Percentiles rank a stretch among this genome's conserved stretches.
phyloP scores from a whole-genome alignment of 1,140 invertebrate species.

The Drosophila funebris region DNA sequence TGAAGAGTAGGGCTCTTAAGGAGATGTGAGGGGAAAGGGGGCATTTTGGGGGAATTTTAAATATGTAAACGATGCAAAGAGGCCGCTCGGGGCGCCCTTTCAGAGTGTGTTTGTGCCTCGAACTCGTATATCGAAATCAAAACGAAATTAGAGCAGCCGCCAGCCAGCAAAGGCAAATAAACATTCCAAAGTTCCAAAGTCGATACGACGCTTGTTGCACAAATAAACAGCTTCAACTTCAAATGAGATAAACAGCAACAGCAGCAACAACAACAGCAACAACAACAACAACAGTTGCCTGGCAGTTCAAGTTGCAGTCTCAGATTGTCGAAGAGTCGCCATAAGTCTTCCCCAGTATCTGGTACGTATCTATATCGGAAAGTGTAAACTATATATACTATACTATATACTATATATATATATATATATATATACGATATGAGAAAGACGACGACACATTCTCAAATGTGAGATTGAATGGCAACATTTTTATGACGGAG shows the following conservation, averaged over 20 bases:
- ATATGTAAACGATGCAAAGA: slow-evolving; percentile 41
- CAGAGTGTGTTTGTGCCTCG: not conserved
- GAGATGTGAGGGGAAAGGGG: not conserved
- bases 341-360: not conserved
- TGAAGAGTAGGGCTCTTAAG: not conserved
- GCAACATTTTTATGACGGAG: slow-evolving; percentile 40
- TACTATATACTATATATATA: slow-evolving; percentile 15
- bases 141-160: slow-evolving; percentile 47
- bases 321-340: not conserved
- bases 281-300: not conserved
- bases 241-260: slow-evolving; percentile 40
- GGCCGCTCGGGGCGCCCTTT: slow-evolving; percentile 7
- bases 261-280: slow-evolving; percentile 15
- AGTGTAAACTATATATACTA: not conserved
- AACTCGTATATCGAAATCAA: slow-evolving; percentile 34
- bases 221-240: slow-evolving; percentile 39
- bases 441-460: slow-evolving; percentile 7
- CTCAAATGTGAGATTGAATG: slow-evolving; percentile 29
- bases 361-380: slow-evolving; percentile 3
- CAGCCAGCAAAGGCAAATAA: slow-evolving; percentile 35
- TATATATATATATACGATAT: slow-evolving; percentile 7
- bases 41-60: slow-evolving; percentile 21
- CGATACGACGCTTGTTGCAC: slow-evolving; percentile 47
- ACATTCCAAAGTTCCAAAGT: slow-evolving; percentile 51
- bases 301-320: slow-evolving; percentile 4